Percentiles rank a stretch among this genome's conserved stretches.
phyloP scores from a whole-genome alignment of 2,888 invertebrate genomes.

The Brachynemurus nebulosus region DNA sequence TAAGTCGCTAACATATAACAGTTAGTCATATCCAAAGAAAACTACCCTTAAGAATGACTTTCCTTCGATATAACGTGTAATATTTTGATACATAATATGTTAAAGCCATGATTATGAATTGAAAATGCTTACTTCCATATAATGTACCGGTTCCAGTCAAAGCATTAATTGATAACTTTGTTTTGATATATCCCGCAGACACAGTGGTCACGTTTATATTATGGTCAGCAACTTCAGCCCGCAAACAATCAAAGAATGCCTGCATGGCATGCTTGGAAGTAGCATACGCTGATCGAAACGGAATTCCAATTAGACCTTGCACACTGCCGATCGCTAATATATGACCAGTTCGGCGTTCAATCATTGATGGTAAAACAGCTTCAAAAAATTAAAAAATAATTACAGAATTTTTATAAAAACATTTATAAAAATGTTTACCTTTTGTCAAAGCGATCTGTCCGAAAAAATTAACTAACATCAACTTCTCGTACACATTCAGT shows the following conservation, averaged over 20 bases:
- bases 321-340: slow-evolving; percentile 84
- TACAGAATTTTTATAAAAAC: neutral
- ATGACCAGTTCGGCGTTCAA: slow-evolving; percentile 57
- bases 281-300: slow-evolving; percentile 75
- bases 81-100: no score
- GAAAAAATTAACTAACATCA: slow-evolving; percentile 93
- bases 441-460: slow-evolving; percentile 83
- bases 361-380: slow-evolving; percentile 77
- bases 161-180: slow-evolving; percentile 85
- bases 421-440: slow-evolving; percentile 40
- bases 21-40: no score
- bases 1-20: no score
- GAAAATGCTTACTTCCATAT: slow-evolving; percentile 59
- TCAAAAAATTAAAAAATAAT: slow-evolving; percentile 24
- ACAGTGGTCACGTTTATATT: slow-evolving; percentile 77
- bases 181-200: slow-evolving; percentile 82
- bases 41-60: no score
- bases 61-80: no score
- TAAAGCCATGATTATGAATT: no score
- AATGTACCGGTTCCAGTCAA: slow-evolving; percentile 63
- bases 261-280: slow-evolving; percentile 93
- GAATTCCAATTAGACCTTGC: slow-evolving; percentile 84
- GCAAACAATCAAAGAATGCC: slow-evolving; percentile 81
- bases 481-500: slow-evolving; percentile 66
- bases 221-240: slow-evolving; percentile 69